A percentile compares a stretch with the other conserved stretches of the same genome.
phyloP scores from a whole-genome alignment of 2,888 invertebrate species.

The Apamea crenata region DNA sequence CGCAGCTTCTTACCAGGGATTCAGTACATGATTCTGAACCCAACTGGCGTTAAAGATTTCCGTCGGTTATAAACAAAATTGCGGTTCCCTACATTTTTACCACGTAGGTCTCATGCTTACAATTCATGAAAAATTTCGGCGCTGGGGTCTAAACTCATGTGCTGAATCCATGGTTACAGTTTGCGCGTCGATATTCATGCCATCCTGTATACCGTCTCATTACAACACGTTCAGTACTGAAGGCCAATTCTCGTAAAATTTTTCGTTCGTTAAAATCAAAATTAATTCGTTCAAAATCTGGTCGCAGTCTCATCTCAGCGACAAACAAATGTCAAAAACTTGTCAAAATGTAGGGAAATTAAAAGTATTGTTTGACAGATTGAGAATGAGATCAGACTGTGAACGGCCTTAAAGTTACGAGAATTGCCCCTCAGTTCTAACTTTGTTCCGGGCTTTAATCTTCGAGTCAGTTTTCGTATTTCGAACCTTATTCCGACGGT shows the following conservation, averaged over 20 bases:
- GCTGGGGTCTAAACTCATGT: too few relatives aligned
- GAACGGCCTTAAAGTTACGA: too few relatives aligned
- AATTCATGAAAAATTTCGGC: too few relatives aligned
- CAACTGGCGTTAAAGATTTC: accelerated
- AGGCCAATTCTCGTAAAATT: too few relatives aligned
- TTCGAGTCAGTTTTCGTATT: background rate
- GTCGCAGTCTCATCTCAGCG: too few relatives aligned
- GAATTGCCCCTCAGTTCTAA: background rate
- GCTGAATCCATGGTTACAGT: background rate
- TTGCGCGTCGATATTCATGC: background rate
- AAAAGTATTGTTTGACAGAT: too few relatives aligned
- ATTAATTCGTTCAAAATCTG: too few relatives aligned
- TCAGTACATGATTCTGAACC: background rate
- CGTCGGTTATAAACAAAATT: background rate
- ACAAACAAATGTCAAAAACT: too few relatives aligned
- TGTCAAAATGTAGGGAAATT: too few relatives aligned
- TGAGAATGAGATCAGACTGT: too few relatives aligned
- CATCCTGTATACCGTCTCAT: background rate
- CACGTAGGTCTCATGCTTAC: background rate
- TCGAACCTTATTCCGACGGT: background rate
- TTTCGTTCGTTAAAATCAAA: too few relatives aligned
- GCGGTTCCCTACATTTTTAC: background rate
- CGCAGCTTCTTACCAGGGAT: background rate
- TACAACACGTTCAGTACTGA: background rate
- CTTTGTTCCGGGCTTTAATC: background rate